Percentiles rank a stretch among this genome's conserved stretches.
phyloP scores from a whole-genome alignment of 2,797 vertebrate species.

The Thalassophryne amazonica region DNA sequence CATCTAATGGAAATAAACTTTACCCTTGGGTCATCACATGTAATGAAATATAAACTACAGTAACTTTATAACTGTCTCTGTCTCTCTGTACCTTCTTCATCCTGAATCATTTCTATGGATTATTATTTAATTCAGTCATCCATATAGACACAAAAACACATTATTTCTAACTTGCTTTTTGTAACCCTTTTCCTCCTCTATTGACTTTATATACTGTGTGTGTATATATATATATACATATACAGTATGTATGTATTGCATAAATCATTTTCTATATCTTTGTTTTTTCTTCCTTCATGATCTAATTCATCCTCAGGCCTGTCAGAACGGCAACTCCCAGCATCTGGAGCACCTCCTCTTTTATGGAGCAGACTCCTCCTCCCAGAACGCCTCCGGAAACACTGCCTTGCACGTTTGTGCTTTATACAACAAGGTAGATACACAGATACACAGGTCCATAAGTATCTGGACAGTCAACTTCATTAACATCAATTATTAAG shows the following conservation, averaged over 20 bases:
- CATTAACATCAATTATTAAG: too few species aligned
- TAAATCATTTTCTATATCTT: neutral
- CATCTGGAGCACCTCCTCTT: constrained; percentile 93
- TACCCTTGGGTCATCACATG: too few species aligned
- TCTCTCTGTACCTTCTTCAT: constrained; percentile 7
- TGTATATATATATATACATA: too few species aligned
- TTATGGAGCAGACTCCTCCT: constrained; percentile 88
- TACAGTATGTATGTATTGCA: too few species aligned
- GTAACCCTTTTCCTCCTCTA: neutral
- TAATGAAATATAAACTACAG: too few species aligned
- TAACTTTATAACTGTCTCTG: constrained; percentile 26
- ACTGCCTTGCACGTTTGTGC: constrained; percentile 93
- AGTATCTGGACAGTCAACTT: too few species aligned
- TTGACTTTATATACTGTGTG: neutral
- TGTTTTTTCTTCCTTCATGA: neutral
- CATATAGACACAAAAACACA: too few species aligned
- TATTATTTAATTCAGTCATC: too few species aligned
- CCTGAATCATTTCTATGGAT: neutral
- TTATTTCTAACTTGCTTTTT: too few species aligned
- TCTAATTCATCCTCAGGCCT: constrained; percentile 75
- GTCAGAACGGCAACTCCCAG: constrained; percentile 90
- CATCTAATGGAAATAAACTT: too few species aligned
- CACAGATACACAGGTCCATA: too few species aligned
- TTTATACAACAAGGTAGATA: constrained; percentile 89
- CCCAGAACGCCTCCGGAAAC: constrained; percentile 93